phyloP scores from a whole-genome alignment of 2,888 invertebrate species.

The Liposcelis brunnea region DNA sequence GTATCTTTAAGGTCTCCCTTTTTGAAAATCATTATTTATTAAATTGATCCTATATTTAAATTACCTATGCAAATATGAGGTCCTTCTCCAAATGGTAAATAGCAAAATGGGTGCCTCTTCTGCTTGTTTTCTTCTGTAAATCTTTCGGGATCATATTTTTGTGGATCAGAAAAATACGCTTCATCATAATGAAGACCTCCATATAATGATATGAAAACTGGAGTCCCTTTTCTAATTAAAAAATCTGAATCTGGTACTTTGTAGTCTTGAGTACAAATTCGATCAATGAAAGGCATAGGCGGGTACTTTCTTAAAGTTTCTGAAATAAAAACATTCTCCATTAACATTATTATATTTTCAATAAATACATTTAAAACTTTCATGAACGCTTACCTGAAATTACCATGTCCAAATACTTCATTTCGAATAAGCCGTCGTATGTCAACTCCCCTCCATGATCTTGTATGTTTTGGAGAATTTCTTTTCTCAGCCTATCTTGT shows the following conservation, averaged over 20 bases:
- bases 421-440: conserved; percentile 1
- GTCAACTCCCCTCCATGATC: background rate
- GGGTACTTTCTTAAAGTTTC: conserved; percentile 3
- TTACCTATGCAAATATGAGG: conserved; percentile 15
- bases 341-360: too few species aligned
- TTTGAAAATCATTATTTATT: too few species aligned
- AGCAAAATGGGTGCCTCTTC: conserved; percentile 8
- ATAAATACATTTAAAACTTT: background rate
- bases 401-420: conserved; percentile 8
- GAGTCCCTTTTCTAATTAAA: conserved; percentile 2
- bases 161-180: conserved; percentile 11
- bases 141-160: conserved; percentile 13
- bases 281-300: conserved; percentile 2
- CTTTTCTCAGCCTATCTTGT: conserved; percentile 13
- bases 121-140: conserved; percentile 13
- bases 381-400: conserved; percentile 7
- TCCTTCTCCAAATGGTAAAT: conserved; percentile 15
- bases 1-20: too few species aligned
- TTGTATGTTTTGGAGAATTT: conserved; percentile 10
- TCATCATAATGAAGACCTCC: conserved; percentile 1
- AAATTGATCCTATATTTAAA: too few species aligned
- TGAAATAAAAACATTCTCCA: background rate
- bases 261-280: conserved; percentile 2
- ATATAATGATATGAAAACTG: conserved; percentile 1
- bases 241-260: conserved; percentile 4